phyloP scores from a whole-genome alignment of 2,797 vertebrate species.

The Chloroceryle inda region DNA sequence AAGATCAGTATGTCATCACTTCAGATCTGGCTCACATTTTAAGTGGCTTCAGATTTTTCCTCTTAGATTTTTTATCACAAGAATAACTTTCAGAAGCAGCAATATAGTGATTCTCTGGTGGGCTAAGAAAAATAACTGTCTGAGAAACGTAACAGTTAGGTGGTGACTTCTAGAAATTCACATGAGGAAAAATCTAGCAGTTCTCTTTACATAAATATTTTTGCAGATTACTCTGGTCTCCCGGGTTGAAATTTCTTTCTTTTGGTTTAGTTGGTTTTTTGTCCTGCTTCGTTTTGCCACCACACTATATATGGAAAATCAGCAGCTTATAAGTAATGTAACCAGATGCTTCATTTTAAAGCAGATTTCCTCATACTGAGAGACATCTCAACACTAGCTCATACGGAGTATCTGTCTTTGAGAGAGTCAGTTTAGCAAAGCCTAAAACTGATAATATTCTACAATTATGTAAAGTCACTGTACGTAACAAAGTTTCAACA shows the following conservation, averaged over 20 bases:
- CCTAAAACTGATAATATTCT: not conserved
- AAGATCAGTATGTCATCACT: not conserved
- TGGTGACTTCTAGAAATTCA: not conserved
- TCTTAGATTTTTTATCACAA: not conserved
- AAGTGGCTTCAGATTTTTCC: not conserved
- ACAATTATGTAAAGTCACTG: not conserved
- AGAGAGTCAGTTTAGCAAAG: not conserved
- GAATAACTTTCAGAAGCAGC: not conserved
- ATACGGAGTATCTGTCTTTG: not conserved
- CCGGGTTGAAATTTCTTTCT: not conserved
- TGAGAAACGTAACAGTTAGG: not conserved
- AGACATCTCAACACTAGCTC: not conserved
- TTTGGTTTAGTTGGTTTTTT: not conserved
- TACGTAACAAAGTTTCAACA: not conserved
- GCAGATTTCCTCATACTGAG: not conserved
- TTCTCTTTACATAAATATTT: not conserved
- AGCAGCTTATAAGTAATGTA: not conserved
- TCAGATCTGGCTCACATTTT: not conserved
- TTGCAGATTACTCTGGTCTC: not conserved
- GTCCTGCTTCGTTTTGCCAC: not conserved
- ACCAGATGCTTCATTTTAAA: not conserved
- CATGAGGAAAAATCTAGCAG: not conserved
- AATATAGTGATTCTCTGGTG: not conserved
- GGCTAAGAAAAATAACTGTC: not conserved
- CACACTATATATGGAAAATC: not conserved